Percentiles rank a stretch among this genome's conserved stretches.
Conservation (phyloP, 2,888 invertebrate genomes). For the Geotrupes spiniger region DNA sequence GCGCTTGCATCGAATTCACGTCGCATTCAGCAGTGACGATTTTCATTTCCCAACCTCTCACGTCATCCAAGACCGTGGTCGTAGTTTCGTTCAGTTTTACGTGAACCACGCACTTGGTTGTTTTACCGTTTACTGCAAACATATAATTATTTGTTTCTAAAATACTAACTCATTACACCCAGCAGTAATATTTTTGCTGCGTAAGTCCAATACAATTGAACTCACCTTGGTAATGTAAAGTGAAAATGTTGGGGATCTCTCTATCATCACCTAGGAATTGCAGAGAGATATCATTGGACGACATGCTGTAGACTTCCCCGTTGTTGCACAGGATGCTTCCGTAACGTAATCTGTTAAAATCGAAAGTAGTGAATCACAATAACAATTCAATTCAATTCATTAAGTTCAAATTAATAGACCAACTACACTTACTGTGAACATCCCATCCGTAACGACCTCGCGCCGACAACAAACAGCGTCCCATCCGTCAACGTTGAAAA, state of each 20-base stretch:
- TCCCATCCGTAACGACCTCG: constrained; percentile 53
- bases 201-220: constrained; percentile 1
- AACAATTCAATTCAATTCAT: no score
- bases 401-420: no score
- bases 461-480: constrained; percentile 55
- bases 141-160: not conserved
- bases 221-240: constrained; percentile 54
- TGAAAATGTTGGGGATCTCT: constrained; percentile 51
- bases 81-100: constrained; percentile 27
- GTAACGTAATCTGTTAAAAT: constrained; percentile 57
- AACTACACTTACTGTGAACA: constrained; percentile 58
- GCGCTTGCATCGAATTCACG: constrained; percentile 45
- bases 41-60: constrained; percentile 33
- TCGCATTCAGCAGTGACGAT: constrained; percentile 38
- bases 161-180: no score
- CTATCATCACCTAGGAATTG: constrained; percentile 51
- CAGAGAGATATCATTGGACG: constrained; percentile 52
- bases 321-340: constrained; percentile 56
- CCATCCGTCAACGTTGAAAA: constrained; percentile 54
- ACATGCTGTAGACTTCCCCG: constrained; percentile 48
- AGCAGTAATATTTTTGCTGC: constrained; percentile 1
- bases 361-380: no score
- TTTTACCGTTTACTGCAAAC: constrained; percentile 21
- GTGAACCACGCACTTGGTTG: constrained; percentile 35
- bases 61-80: constrained; percentile 21